Evolutionary conservation across 2,888 invertebrate genomes (phyloP).

Genomic region (Cataglyphis rosenhaueri): DNA sequence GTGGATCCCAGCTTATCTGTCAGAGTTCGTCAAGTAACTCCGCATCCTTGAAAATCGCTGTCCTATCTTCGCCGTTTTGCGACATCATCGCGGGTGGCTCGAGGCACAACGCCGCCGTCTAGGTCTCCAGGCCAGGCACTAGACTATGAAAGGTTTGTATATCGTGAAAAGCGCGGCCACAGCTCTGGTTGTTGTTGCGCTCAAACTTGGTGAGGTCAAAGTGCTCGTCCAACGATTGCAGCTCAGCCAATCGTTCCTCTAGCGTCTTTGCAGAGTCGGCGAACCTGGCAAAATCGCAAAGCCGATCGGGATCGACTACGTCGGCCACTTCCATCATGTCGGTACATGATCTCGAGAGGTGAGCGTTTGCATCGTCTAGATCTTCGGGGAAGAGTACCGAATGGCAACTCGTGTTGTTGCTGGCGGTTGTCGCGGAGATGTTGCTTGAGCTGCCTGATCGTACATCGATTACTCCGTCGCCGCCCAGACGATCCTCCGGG

Average conservation of each 20-base stretch:
- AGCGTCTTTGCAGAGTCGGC: conserved; percentile 79
- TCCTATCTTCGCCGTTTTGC: conserved; percentile 30
- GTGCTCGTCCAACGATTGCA: conserved; percentile 81
- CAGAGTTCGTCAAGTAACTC: conserved; percentile 59
- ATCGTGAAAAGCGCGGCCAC: conserved; percentile 83
- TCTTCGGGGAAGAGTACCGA: conserved; percentile 66
- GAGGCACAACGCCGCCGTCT: conserved; percentile 70
- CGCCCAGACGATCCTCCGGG: conserved; percentile 68
- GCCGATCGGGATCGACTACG: conserved; percentile 79
- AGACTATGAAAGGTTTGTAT: conserved; percentile 83
- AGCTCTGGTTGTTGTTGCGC: conserved; percentile 82
- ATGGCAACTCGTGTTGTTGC: conserved; percentile 56
- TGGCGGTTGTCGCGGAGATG: conserved; percentile 61
- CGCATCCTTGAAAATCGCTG: conserved; percentile 55
- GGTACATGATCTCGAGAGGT: conserved; percentile 56
- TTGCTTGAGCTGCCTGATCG: conserved; percentile 66
- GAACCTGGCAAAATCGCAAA: conserved; percentile 81
- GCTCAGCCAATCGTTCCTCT: conserved; percentile 80
- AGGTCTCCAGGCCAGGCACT: conserved; percentile 83
- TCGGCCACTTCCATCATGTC: conserved; percentile 78
- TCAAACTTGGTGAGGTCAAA: conserved; percentile 82
- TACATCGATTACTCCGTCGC: conserved; percentile 66
- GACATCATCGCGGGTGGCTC: conserved; percentile 49
- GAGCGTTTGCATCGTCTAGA: conserved; percentile 61
- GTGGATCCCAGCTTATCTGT: conserved; percentile 55